A percentile compares a stretch with the other conserved stretches of the same genome.
phyloP scores from a whole-genome alignment of 1,140 invertebrate species.

The Scaptomyza graminum region DNA sequence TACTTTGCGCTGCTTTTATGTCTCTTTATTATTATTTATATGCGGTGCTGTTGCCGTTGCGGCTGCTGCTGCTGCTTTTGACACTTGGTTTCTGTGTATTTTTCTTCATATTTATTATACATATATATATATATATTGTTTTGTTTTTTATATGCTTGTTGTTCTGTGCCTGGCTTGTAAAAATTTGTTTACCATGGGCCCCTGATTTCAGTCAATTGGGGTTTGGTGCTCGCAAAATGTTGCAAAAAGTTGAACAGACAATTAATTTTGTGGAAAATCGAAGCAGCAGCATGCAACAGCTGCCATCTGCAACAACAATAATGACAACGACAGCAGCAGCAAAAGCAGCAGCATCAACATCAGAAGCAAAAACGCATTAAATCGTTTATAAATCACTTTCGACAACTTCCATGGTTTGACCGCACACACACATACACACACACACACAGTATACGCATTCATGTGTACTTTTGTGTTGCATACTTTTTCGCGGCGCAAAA shows the following conservation, averaged over 20 bases:
- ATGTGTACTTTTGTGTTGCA: too few species aligned
- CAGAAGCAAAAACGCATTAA: conserved; percentile 34
- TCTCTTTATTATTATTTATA: conserved; percentile 67
- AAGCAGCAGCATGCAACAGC: conserved; percentile 13
- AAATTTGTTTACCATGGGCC: conserved; percentile 19
- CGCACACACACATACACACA: not conserved
- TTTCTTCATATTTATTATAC: conserved; percentile 8
- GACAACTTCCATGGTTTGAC: conserved; percentile 13
- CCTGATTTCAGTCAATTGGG: conserved; percentile 31
- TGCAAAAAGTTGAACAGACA: conserved; percentile 57
- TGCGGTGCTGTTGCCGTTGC: conserved; percentile 3
- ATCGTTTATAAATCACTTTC: conserved; percentile 48
- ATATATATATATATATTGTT: conserved; percentile 11
- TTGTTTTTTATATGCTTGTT: too few species aligned
- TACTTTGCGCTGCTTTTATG: conserved; percentile 65
- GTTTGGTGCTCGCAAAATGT: conserved; percentile 35
- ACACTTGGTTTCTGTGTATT: not conserved
- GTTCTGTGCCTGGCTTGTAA: conserved; percentile 24
- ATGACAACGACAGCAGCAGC: not conserved
- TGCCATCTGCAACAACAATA: conserved; percentile 3
- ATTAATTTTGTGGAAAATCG: conserved; percentile 50
- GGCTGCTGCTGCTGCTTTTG: not conserved
- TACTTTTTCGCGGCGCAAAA: conserved; percentile 35
- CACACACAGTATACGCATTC: too few species aligned
- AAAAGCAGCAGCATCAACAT: not conserved